These are phyloP conservation scores for Cephalopterus ornatus DNA, from an alignment of 2,113 vertebrate genomes.

Conservation along the genomic window DNA sequence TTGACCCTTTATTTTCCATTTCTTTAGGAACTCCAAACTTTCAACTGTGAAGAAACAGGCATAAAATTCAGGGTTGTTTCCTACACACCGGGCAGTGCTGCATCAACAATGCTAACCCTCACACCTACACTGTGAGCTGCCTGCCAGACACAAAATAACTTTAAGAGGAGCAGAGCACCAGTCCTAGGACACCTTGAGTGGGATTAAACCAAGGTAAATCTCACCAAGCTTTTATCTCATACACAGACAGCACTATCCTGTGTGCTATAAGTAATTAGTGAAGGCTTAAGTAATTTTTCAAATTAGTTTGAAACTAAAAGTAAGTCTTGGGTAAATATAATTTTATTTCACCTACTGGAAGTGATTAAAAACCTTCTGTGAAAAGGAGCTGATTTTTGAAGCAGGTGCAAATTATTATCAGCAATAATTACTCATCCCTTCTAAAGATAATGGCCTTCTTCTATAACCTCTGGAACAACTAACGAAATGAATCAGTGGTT, in stretches of 20 bases:
- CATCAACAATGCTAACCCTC: neutral
- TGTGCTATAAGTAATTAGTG: neutral
- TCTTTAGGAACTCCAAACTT: neutral
- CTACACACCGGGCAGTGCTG: neutral
- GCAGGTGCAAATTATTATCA: neutral
- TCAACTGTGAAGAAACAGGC: neutral
- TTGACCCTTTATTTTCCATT: accelerated
- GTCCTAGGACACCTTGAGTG: neutral
- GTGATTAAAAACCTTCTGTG: neutral
- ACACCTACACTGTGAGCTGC: accelerated
- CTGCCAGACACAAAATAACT: neutral
- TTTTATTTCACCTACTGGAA: constrained; percentile 19
- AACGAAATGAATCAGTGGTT: neutral
- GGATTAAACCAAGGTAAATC: neutral
- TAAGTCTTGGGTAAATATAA: neutral
- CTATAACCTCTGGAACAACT: neutral
- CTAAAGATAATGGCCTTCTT: neutral
- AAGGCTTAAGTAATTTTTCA: neutral
- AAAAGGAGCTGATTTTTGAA: neutral
- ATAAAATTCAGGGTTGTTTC: neutral
- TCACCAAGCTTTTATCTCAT: neutral
- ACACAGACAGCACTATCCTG: neutral
- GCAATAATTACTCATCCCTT: neutral
- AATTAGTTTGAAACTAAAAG: constrained; percentile 20
- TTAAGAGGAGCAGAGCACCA: neutral